Percentiles rank a stretch among this genome's conserved stretches.
phyloP scores from a whole-genome alignment of 2,797 vertebrate species.

The Atherinosoma microstoma region DNA sequence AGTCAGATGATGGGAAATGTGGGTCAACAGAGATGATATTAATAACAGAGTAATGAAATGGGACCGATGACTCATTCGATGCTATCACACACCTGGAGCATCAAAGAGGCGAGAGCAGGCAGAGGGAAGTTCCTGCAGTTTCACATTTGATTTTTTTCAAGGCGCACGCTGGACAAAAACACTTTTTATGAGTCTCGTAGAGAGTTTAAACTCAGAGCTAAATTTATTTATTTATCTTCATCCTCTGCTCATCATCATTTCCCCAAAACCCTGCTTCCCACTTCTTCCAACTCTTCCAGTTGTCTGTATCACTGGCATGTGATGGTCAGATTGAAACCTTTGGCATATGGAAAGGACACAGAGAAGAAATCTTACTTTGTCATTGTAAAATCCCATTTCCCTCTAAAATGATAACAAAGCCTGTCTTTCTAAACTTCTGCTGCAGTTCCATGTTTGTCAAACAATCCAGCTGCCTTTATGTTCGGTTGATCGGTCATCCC shows the following conservation, averaged over 20 bases:
- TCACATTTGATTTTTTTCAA: constrained; percentile 45
- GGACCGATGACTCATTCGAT: constrained; percentile 63
- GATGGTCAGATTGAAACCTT: constrained; percentile 47
- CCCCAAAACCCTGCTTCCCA: constrained; percentile 30
- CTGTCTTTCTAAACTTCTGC: not conserved
- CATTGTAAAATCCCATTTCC: constrained; percentile 14
- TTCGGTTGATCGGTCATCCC: not conserved
- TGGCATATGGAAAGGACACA: constrained; percentile 21
- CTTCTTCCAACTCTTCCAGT: constrained; percentile 22
- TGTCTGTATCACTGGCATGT: constrained; percentile 37
- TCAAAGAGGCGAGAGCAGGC: constrained; percentile 65
- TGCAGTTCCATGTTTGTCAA: not conserved
- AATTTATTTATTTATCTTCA: not conserved
- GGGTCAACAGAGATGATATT: constrained; percentile 60
- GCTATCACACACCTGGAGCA: constrained; percentile 81
- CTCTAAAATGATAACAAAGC: not conserved
- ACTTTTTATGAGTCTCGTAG: constrained; percentile 18
- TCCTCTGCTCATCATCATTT: constrained; percentile 29
- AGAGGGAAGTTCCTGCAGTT: not conserved
- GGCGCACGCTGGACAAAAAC: constrained; percentile 10
- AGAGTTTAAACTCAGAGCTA: not conserved
- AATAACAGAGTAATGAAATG: constrained; percentile 75
- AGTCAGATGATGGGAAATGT: constrained; percentile 39
- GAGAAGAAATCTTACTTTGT: not conserved
- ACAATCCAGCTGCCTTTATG: constrained; percentile 4